A percentile compares a stretch with the other conserved stretches of the same genome.
These are phyloP conservation scores for Deilephila porcellus DNA, from an alignment of 2,888 invertebrate species.

Conservation along the genomic window DNA sequence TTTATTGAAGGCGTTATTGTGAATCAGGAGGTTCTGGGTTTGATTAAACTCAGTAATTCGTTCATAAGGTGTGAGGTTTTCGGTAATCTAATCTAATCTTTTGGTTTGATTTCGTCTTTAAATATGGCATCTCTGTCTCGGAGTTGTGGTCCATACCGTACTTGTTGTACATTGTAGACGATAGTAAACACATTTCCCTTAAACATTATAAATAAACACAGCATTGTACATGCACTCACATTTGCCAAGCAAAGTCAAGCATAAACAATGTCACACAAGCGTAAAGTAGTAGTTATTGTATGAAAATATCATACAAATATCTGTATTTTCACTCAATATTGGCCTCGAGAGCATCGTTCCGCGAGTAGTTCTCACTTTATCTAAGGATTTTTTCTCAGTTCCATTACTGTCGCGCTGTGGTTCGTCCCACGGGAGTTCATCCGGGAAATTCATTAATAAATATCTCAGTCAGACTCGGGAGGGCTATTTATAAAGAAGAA, in stretches of 20 bases:
- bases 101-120: no score
- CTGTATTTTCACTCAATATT: conserved; percentile 51
- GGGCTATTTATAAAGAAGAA: conserved; percentile 51
- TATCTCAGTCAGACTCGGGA: conserved; percentile 51
- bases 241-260: not conserved
- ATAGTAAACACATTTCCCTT: no score
- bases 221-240: not conserved
- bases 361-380: conserved; percentile 55
- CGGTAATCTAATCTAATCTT: no score
- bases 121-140: no score
- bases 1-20: no score
- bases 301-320: conserved; percentile 46
- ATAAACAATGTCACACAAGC: not conserved
- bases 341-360: conserved; percentile 55
- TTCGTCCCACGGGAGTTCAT: conserved; percentile 52
- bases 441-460: conserved; percentile 65
- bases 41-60: no score
- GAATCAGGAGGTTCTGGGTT: no score
- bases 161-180: no score
- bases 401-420: conserved; percentile 62
- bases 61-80: no score
- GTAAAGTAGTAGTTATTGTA: conserved; percentile 33
- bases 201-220: not conserved
- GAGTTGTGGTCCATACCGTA: no score
- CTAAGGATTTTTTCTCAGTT: conserved; percentile 62